Evolutionary conservation across 1,140 invertebrate genomes (phyloP).

Genomic region (Plectus sambesii): DNA sequence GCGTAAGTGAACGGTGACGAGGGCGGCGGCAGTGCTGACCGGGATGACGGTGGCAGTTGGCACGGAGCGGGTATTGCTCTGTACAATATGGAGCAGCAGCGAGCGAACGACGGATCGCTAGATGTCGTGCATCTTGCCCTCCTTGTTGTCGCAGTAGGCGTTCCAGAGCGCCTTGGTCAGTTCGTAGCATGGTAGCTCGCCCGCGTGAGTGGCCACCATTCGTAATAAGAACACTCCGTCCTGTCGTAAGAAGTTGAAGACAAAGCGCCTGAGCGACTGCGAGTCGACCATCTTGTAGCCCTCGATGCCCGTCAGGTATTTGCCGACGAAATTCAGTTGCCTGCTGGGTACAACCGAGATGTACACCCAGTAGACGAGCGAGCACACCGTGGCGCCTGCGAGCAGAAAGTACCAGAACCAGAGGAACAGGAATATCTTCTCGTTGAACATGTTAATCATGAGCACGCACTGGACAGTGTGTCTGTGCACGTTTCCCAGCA

Average conservation of each 20-base stretch:
- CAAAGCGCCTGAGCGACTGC: constrained; percentile 42
- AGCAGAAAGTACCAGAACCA: constrained; percentile 46
- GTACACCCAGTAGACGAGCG: constrained; percentile 44
- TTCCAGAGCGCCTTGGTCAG: constrained; percentile 42
- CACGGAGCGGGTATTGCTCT: no score
- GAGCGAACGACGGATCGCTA: no score
- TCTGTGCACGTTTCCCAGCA: constrained; percentile 42
- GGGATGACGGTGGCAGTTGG: no score
- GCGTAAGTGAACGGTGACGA: no score
- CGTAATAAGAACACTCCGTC: constrained; percentile 44
- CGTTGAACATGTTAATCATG: constrained; percentile 82
- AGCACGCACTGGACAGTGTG: constrained; percentile 45
- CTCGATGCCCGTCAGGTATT: constrained; percentile 44
- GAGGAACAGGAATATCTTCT: constrained; percentile 44
- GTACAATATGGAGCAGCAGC: no score
- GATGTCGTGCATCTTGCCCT: constrained; percentile 44
- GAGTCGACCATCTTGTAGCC: constrained; percentile 46
- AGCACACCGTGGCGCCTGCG: constrained; percentile 43
- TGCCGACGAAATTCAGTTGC: constrained; percentile 45
- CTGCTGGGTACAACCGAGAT: constrained; percentile 44
- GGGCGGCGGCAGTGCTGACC: no score
- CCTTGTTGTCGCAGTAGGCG: constrained; percentile 44
- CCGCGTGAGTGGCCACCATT: constrained; percentile 45
- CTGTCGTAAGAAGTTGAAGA: constrained; percentile 42
- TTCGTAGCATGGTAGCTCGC: constrained; percentile 44